Percentiles rank a stretch among this genome's conserved stretches.
Conservation (phyloP, 2,797 vertebrate species). For the Tapirus indicus region DNA sequence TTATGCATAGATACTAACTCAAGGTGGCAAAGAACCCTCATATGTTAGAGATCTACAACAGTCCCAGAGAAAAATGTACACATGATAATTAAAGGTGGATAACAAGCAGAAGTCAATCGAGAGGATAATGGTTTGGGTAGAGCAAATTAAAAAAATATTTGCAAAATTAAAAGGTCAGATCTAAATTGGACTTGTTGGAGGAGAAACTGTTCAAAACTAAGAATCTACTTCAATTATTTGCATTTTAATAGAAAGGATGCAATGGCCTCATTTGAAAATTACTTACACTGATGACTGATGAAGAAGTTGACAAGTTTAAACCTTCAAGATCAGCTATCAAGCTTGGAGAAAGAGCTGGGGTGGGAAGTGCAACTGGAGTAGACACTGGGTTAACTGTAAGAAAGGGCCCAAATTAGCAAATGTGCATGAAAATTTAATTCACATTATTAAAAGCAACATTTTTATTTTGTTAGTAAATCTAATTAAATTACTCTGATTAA, state of each 20-base stretch:
- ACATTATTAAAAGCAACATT: constrained; percentile 75
- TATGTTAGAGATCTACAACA: constrained; percentile 1
- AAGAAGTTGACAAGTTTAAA: constrained; percentile 92
- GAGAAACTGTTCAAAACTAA: neutral
- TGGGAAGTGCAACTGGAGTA: constrained; percentile 85
- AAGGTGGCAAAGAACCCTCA: neutral
- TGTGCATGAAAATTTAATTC: constrained; percentile 72
- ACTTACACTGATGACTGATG: constrained; percentile 93
- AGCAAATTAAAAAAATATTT: constrained; percentile 30
- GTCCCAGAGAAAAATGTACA: constrained; percentile 26
- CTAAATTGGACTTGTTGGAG: constrained; percentile 10
- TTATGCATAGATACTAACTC: neutral
- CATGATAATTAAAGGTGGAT: constrained; percentile 6
- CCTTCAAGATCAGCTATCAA: constrained; percentile 95
- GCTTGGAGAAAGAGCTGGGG: constrained; percentile 89
- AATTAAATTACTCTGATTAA: constrained; percentile 74
- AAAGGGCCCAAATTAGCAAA: constrained; percentile 79
- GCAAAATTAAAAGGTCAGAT: constrained; percentile 56
- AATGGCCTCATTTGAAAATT: constrained; percentile 23
- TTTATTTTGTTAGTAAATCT: constrained; percentile 68
- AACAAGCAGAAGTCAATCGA: constrained; percentile 18
- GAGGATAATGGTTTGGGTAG: constrained; percentile 6
- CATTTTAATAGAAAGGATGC: constrained; percentile 47
- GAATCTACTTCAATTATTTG: constrained; percentile 7
- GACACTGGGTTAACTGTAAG: constrained; percentile 90